phyloP scores from a whole-genome alignment of 2,888 invertebrate genomes.

The Drosophila yooni region DNA sequence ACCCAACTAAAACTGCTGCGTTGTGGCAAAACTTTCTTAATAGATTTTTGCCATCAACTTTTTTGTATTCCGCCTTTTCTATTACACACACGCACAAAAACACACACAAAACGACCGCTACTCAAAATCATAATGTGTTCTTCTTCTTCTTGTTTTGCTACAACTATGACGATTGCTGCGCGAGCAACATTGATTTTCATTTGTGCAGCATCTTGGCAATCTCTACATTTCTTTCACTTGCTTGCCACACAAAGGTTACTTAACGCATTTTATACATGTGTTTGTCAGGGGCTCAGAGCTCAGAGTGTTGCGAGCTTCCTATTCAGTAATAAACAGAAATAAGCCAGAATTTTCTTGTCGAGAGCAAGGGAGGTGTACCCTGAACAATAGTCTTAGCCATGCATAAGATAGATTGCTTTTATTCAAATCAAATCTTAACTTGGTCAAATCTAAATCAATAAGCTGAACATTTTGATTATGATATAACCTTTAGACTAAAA shows the following conservation, averaged over 20 bases:
- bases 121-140: conserved; percentile 56
- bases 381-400: background rate
- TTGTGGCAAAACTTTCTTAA: conserved; percentile 76
- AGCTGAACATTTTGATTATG: background rate
- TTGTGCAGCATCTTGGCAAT: conserved; percentile 63
- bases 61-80: conserved; percentile 33
- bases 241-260: conserved; percentile 31
- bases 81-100: conserved; percentile 11
- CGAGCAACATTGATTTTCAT: conserved; percentile 74
- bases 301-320: background rate
- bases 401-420: background rate
- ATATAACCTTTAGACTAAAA: background rate
- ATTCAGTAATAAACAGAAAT: background rate
- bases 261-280: conserved; percentile 1
- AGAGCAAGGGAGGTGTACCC: background rate
- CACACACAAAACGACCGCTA: conserved; percentile 15
- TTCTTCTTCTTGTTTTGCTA: background rate
- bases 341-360: no score
- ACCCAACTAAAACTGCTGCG: conserved; percentile 68
- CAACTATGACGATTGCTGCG: conserved; percentile 5
- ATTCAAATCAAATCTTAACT: background rate
- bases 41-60: conserved; percentile 75
- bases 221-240: conserved; percentile 21
- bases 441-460: background rate
- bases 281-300: background rate